Evolutionary conservation across 92 coral and sea anemone genomes (phyloP), one percentile per base, ranked within the genome.

Genomic region (Nematostella vectensis): DNA sequence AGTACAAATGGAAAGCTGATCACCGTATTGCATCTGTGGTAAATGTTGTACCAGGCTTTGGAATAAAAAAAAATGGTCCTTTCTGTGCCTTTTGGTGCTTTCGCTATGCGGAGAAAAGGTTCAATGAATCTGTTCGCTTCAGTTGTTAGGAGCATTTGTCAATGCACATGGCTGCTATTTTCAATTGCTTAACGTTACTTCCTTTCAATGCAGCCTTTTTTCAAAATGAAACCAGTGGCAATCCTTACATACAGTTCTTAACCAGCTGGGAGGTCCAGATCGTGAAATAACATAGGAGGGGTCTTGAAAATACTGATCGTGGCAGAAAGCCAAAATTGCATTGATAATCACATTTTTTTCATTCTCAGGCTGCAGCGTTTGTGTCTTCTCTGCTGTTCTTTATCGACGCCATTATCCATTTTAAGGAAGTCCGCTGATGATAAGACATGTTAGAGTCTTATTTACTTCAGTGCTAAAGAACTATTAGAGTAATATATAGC

Each of bases 361-460:
- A n/a, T 21, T 67, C 27, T 17, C 57, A 68, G 75, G 75, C 66
- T 11, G 55, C 59, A 57, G 58, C 55, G 10, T 68, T 58, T 39
- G 24, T 48, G 25, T 30, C 67, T 27, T 58, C 75, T 10, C 29
- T 68, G 9, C 43, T 68, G 8, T 68, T 68, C 59, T 33, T 68
- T 29, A 68, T 59, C 58, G 75, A 68, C 64, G 45, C 75, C 10
- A 45, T 68, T 18, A 17, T 66, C 12, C 63, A 66, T 26, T 54
- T 59, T 23, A 43, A 66, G 27, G 72, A 66, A 3, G 53, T 54
- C 21, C 72, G 72, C 47, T 54, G 42, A 55, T 22, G 4, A 45
- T 17, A 33, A 6, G 15, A 6, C 40, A 15, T 15, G 6, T 6
- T 33, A 33, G 40, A 33, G 8, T 6, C 40, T 6, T 33, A 6